A percentile compares a stretch with the other conserved stretches of the same genome.
Evolutionary conservation across 2,113 vertebrate genomes (phyloP).

Genomic region (Rhegmatorhina hoffmannsi): DNA sequence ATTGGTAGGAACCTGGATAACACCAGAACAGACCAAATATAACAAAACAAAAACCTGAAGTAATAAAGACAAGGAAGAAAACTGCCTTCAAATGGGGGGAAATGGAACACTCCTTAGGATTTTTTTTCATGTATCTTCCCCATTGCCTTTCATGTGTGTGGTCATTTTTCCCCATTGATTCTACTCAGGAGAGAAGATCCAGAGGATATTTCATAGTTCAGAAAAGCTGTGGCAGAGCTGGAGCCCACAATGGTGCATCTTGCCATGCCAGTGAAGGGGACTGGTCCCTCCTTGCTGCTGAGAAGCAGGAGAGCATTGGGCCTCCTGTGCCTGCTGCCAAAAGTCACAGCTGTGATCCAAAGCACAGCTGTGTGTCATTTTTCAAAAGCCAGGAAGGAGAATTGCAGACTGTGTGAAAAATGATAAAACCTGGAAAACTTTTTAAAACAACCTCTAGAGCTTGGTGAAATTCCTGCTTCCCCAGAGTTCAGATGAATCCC

Average conservation of each 20-base stretch:
- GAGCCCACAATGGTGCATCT: fast-evolving
- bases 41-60: background rate
- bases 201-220: background rate
- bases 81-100: background rate
- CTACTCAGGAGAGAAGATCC: background rate
- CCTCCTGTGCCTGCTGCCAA: background rate
- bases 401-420: constrained; percentile 47
- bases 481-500: background rate
- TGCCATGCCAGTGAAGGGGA: background rate
- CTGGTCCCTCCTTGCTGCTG: background rate
- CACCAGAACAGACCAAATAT: background rate
- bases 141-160: background rate
- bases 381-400: constrained; percentile 29
- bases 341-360: constrained; percentile 20
- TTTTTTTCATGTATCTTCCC: background rate
- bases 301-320: fast-evolving
- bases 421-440: constrained; percentile 49
- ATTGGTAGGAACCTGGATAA: background rate
- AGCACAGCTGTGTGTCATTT: background rate
- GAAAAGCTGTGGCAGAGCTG: background rate
- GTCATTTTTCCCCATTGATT: background rate
- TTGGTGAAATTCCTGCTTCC: constrained; percentile 30
- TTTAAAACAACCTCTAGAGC: background rate
- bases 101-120: background rate
- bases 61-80: background rate